These are phyloP conservation scores for Alethe castanea DNA, from an alignment of 2,113 vertebrate species.

Conservation along the genomic window DNA sequence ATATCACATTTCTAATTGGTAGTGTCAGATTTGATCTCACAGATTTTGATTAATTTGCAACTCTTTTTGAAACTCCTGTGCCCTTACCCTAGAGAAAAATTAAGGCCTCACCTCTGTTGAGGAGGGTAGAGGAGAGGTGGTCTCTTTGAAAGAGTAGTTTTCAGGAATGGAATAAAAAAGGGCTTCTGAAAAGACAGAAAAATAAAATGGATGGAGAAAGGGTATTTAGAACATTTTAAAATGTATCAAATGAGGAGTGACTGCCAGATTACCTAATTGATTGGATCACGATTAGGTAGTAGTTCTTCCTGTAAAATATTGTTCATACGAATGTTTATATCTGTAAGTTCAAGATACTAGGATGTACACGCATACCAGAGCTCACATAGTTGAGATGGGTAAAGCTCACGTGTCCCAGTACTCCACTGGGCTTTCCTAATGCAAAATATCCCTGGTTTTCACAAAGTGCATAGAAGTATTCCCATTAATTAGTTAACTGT, in stretches of 20 bases:
- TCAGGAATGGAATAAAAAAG: not conserved
- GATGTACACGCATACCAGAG: not conserved
- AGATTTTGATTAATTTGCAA: constrained; percentile 19
- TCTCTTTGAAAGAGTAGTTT: not conserved
- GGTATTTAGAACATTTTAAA: not conserved
- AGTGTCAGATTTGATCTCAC: constrained; percentile 1
- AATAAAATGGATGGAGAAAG: not conserved
- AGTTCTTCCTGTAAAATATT: not conserved
- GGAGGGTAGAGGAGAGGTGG: not conserved
- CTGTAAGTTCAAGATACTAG: not conserved
- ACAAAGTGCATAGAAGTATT: not conserved
- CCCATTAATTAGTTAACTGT: not conserved
- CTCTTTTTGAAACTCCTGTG: not conserved
- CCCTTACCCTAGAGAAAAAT: not conserved
- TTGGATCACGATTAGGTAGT: not conserved
- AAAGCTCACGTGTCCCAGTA: not conserved
- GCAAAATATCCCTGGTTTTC: not conserved
- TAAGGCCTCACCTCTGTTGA: not conserved
- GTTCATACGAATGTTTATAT: not conserved
- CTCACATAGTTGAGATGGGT: not conserved
- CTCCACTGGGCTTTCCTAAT: not conserved
- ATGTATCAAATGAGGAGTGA: not conserved
- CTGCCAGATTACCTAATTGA: not conserved
- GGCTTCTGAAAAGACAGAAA: not conserved
- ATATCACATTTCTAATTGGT: not conserved